A percentile compares a stretch with the other conserved stretches of the same genome.
These are phyloP conservation scores for Dinoponera quadriceps DNA, from an alignment of 1,140 invertebrate genomes.

Conservation along the genomic window DNA sequence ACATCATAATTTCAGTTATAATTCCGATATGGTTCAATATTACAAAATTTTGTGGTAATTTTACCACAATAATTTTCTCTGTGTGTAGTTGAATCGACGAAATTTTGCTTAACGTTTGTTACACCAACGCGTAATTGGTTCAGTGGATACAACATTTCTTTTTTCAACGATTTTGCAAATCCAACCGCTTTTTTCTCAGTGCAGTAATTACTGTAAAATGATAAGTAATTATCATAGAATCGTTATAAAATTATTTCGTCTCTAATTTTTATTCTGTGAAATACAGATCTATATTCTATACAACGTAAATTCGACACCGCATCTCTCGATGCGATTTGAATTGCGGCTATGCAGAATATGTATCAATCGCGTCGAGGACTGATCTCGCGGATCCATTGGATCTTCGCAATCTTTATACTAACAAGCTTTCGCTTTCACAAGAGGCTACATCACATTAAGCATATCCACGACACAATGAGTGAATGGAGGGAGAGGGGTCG, in stretches of 20 bases:
- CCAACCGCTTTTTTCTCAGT: too few species aligned
- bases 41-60: too few species aligned
- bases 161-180: too few species aligned
- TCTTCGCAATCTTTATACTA: conserved; percentile 16
- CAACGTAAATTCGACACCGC: not conserved
- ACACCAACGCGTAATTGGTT: too few species aligned
- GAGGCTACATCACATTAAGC: conserved; percentile 50
- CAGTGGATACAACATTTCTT: too few species aligned
- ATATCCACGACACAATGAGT: conserved; percentile 7
- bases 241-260: not conserved
- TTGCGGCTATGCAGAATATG: not conserved
- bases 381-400: conserved; percentile 28
- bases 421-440: conserved; percentile 57
- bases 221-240: not conserved
- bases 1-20: too few species aligned
- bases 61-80: too few species aligned
- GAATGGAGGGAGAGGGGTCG: conserved; percentile 1
- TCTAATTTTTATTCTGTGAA: too few species aligned
- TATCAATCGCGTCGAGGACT: conserved; percentile 15
- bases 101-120: too few species aligned
- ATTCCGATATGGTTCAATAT: too few species aligned
- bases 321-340: not conserved
- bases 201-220: not conserved
- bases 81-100: too few species aligned
- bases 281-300: not conserved